phyloP scores from a whole-genome alignment of 1,140 invertebrate species.

The Arion vulgaris region DNA sequence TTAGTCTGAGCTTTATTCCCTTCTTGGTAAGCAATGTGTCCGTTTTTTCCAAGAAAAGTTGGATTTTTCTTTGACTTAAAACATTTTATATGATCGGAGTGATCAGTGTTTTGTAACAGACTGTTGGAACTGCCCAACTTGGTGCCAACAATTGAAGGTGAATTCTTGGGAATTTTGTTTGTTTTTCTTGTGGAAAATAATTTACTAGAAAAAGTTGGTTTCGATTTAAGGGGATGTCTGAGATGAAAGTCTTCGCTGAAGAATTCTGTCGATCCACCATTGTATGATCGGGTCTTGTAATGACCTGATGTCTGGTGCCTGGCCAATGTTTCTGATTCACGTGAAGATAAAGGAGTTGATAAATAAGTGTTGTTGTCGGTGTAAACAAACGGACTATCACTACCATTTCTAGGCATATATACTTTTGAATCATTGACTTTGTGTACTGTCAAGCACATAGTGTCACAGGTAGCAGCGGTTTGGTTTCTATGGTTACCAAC shows the following conservation, averaged over 20 bases:
- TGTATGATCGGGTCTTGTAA: not conserved
- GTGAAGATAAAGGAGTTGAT: no score
- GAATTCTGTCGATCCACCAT: not conserved
- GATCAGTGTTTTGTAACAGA: not conserved
- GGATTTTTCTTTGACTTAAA: not conserved
- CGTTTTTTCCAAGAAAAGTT: not conserved
- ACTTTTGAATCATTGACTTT: not conserved
- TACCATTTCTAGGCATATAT: not conserved
- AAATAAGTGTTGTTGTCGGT: not conserved
- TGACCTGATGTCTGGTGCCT: not conserved
- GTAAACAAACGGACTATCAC: not conserved
- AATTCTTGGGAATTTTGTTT: not conserved
- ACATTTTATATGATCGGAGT: slow-evolving; percentile 1
- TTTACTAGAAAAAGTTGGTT: not conserved
- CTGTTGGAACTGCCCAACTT: not conserved
- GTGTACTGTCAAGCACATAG: not conserved
- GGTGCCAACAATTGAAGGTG: not conserved
- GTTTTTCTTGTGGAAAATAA: not conserved
- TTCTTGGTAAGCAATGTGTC: not conserved
- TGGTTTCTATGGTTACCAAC: not conserved
- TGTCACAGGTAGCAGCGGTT: not conserved
- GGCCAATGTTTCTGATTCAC: not conserved
- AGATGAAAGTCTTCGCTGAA: not conserved
- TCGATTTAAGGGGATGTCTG: not conserved
- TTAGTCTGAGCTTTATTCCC: not conserved